Evolutionary conservation across 2,113 vertebrate genomes (phyloP).

Genomic region (Heterotilapia buettikoferi): DNA sequence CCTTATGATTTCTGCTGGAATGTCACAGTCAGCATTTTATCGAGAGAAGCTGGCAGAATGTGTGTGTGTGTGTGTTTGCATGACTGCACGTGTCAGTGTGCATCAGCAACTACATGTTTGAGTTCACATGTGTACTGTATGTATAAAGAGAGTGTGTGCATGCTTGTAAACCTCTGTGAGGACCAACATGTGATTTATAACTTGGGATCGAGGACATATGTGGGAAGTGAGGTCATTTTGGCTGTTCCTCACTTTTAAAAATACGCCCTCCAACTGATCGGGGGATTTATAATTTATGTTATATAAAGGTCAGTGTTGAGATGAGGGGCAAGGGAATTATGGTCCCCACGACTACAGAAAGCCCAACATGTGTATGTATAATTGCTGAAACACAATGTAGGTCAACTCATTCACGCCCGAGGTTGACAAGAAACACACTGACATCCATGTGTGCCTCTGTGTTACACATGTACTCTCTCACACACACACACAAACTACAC

Average conservation of each 20-base stretch:
- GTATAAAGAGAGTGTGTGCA: neutral
- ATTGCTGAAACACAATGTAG: constrained; percentile 38
- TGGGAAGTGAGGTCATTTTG: neutral
- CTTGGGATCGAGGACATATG: neutral
- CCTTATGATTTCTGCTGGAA: neutral
- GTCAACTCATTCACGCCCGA: constrained; percentile 58
- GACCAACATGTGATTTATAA: neutral
- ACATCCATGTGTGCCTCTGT: constrained; percentile 9
- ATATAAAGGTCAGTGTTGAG: neutral
- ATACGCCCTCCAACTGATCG: neutral
- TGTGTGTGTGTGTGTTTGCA: neutral
- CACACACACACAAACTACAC: neutral
- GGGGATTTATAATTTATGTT: neutral
- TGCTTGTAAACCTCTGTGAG: neutral
- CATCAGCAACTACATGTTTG: neutral
- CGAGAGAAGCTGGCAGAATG: neutral
- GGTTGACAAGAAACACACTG: constrained; percentile 47
- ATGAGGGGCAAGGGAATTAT: neutral
- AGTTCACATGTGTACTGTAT: neutral
- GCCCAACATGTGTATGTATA: neutral
- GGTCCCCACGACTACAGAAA: neutral
- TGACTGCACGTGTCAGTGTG: neutral
- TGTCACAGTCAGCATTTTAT: neutral
- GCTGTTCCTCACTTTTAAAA: neutral
- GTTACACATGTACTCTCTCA: neutral